These are phyloP conservation scores for Hydriomena furcata DNA, from an alignment of 2,888 invertebrate species.

Conservation along the genomic window DNA sequence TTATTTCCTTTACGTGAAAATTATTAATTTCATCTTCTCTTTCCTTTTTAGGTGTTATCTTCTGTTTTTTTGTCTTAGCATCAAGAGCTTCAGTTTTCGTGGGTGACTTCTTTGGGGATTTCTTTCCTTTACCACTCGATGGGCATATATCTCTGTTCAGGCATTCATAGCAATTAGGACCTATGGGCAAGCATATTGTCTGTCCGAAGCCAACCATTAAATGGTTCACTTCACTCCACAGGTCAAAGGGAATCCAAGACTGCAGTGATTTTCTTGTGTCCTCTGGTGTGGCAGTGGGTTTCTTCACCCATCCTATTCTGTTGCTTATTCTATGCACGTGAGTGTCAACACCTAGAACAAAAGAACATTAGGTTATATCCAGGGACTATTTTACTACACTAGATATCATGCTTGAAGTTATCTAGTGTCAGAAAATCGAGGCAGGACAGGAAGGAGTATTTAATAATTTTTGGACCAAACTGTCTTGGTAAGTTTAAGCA, in stretches of 20 bases:
- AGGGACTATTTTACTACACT: too few species aligned
- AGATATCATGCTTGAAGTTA: too few species aligned
- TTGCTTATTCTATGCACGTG: constrained; percentile 98
- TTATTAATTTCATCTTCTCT: constrained; percentile 27
- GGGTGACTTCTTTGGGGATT: constrained; percentile 66
- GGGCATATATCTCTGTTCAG: constrained; percentile 93
- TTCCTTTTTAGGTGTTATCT: constrained; percentile 44
- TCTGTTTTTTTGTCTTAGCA: constrained; percentile 37
- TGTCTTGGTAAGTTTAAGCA: too few species aligned
- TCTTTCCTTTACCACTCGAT: constrained; percentile 70
- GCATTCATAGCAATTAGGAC: constrained; percentile 93
- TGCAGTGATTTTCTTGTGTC: constrained; percentile 93
- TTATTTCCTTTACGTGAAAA: constrained; percentile 20
- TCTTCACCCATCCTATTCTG: constrained; percentile 93
- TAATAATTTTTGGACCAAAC: too few species aligned
- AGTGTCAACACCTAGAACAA: constrained; percentile 92
- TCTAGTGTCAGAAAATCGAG: too few species aligned
- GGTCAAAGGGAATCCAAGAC: constrained; percentile 92
- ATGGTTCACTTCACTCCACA: constrained; percentile 95
- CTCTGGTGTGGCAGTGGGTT: constrained; percentile 91
- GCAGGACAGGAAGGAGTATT: not conserved
- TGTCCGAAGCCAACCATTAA: constrained; percentile 99
- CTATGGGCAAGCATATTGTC: constrained; percentile 92
- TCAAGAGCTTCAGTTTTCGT: constrained; percentile 31
- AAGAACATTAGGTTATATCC: not conserved